Conservation (phyloP, 2,888 invertebrate genomes). For the Thereva nobilitata region DNA sequence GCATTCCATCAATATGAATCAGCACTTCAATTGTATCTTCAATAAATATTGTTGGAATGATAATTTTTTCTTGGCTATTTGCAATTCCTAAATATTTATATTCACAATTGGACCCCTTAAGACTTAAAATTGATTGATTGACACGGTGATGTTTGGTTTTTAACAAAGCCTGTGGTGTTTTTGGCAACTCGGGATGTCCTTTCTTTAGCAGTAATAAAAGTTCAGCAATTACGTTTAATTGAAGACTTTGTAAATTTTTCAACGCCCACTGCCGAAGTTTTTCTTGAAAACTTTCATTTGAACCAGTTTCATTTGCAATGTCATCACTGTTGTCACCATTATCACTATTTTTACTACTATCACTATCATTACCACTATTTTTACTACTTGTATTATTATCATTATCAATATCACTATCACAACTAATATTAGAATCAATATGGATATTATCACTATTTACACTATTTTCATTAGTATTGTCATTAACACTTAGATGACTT, state of each 20-base stretch:
- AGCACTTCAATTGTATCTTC: not conserved
- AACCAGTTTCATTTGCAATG: too few relatives aligned
- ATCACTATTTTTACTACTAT: too few relatives aligned
- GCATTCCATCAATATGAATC: conserved; percentile 3
- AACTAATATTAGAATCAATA: too few relatives aligned
- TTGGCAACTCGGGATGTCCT: not conserved
- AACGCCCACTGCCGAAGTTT: not conserved
- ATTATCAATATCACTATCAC: too few relatives aligned
- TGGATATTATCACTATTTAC: too few relatives aligned
- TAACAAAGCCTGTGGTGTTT: not conserved
- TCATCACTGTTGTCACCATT: too few relatives aligned
- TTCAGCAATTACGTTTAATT: not conserved
- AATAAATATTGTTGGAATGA: not conserved
- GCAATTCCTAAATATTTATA: not conserved
- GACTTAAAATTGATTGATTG: not conserved
- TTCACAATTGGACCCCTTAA: not conserved
- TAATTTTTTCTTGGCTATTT: not conserved
- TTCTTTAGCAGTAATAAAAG: not conserved
- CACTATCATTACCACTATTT: too few relatives aligned
- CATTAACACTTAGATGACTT: too few relatives aligned
- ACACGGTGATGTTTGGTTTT: not conserved
- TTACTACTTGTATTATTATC: too few relatives aligned
- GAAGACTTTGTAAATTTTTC: not conserved
- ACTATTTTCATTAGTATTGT: too few relatives aligned
- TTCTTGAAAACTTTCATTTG: not conserved